Percentiles rank a stretch among this genome's conserved stretches.
Conservation (phyloP, 1,140 invertebrate species). For the Drosophila subobscura region DNA sequence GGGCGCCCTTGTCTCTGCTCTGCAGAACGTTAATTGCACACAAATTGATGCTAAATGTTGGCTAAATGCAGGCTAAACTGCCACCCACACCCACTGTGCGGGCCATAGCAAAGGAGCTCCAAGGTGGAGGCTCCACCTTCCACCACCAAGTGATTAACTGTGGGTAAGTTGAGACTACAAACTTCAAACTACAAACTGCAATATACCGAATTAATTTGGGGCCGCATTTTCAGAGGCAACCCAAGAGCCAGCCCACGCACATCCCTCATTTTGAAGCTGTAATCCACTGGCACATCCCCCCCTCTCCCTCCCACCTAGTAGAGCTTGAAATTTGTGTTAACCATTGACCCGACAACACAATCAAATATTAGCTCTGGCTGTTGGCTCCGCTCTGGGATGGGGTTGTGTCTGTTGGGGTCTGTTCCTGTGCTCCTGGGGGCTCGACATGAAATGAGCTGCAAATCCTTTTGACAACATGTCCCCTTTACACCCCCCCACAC, state of each 20-base stretch:
- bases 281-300: not conserved
- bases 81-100: not conserved
- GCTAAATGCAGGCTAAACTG: slow-evolving; percentile 7
- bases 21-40: slow-evolving; percentile 25
- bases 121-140: too few species aligned
- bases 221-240: too few species aligned
- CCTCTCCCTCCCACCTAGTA: not conserved
- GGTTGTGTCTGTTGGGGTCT: slow-evolving; percentile 10
- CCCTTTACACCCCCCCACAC: not conserved
- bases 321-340: slow-evolving; percentile 48
- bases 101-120: not conserved
- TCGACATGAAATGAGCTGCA: slow-evolving; percentile 78
- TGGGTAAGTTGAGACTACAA: too few species aligned
- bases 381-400: slow-evolving; percentile 29
- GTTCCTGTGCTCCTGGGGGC: slow-evolving; percentile 10
- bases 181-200: too few species aligned
- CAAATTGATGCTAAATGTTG: slow-evolving; percentile 37
- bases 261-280: not conserved
- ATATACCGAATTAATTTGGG: too few species aligned
- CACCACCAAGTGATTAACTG: too few species aligned
- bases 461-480: slow-evolving; percentile 76
- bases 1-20: not conserved
- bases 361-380: slow-evolving; percentile 78
- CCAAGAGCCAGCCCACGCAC: too few species aligned
- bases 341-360: slow-evolving; percentile 70